Evolutionary conservation across 2,113 vertebrate genomes (phyloP).

Genomic region (Neolamprologus sp.): DNA sequence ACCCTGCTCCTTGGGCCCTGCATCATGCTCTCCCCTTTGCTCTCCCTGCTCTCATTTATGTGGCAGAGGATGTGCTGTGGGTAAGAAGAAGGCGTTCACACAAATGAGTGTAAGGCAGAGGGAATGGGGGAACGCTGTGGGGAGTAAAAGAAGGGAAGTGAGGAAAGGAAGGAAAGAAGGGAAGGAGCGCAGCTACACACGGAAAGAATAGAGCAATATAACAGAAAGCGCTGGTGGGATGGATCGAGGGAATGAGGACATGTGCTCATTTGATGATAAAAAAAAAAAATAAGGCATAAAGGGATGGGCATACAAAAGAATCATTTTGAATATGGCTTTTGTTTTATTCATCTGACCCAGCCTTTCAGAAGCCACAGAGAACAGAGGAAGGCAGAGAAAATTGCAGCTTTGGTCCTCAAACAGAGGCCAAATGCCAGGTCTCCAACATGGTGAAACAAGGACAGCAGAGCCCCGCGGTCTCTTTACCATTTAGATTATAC

Average conservation of each 20-base stretch:
- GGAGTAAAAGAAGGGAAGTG: not conserved
- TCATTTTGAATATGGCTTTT: constrained; percentile 47
- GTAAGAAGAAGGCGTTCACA: constrained; percentile 46
- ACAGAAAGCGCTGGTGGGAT: constrained; percentile 32
- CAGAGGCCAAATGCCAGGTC: constrained; percentile 56
- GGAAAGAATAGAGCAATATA: constrained; percentile 12
- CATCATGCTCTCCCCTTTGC: constrained; percentile 32
- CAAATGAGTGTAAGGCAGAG: constrained; percentile 15
- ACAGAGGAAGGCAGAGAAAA: constrained; percentile 38
- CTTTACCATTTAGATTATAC: constrained; percentile 67
- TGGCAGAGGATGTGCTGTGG: constrained; percentile 51
- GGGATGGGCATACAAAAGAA: constrained; percentile 45
- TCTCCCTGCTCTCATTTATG: constrained; percentile 50
- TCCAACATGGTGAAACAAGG: constrained; percentile 56
- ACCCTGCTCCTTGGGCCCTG: constrained; percentile 48
- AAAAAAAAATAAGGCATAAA: constrained; percentile 45
- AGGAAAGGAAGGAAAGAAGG: constrained; percentile 6
- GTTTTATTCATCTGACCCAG: constrained; percentile 57
- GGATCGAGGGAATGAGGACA: constrained; percentile 48
- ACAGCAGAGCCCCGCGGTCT: constrained; percentile 35
- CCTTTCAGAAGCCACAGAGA: constrained; percentile 35
- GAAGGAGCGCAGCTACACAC: not conserved
- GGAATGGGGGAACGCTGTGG: not conserved
- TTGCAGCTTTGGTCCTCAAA: constrained; percentile 60
- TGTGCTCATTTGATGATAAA: constrained; percentile 60